phyloP scores from a whole-genome alignment of 2,888 invertebrate species.

The Allygus modestus region DNA sequence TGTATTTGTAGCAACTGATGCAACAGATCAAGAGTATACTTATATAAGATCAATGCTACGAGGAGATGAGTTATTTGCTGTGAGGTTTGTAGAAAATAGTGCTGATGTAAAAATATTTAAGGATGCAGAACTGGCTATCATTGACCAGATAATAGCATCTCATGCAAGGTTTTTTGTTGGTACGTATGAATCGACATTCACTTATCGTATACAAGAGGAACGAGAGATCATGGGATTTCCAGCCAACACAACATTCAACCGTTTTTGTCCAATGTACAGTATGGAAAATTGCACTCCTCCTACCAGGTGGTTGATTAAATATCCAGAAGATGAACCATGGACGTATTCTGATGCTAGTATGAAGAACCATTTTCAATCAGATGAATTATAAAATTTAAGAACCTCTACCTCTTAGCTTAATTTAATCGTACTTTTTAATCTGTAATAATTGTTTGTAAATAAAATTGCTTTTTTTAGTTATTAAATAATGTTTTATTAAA shows the following conservation, averaged over 20 bases:
- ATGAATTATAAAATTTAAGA: background rate
- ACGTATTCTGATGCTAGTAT: background rate
- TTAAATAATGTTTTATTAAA: too few species aligned
- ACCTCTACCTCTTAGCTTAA: background rate
- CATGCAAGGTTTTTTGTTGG: constrained; percentile 93
- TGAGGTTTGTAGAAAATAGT: constrained; percentile 64
- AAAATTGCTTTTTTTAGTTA: too few species aligned
- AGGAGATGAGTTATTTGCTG: background rate
- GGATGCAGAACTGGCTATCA: constrained; percentile 94
- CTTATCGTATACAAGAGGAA: constrained; percentile 98
- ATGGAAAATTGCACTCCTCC: constrained; percentile 22
- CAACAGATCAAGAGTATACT: constrained; percentile 76
- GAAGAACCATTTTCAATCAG: background rate
- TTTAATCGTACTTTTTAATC: background rate
- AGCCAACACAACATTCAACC: constrained; percentile 90
- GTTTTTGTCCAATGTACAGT: constrained; percentile 79
- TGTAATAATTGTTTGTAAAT: background rate
- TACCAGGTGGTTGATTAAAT: constrained; percentile 39
- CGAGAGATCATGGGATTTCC: constrained; percentile 95
- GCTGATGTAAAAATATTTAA: constrained; percentile 74
- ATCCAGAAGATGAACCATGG: constrained; percentile 15
- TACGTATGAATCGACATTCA: constrained; percentile 96
- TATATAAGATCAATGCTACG: background rate
- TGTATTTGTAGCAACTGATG: constrained; percentile 93
- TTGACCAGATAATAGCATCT: constrained; percentile 97